phyloP scores from a whole-genome alignment of 2,888 invertebrate species.

The Emmelina monodactyla region DNA sequence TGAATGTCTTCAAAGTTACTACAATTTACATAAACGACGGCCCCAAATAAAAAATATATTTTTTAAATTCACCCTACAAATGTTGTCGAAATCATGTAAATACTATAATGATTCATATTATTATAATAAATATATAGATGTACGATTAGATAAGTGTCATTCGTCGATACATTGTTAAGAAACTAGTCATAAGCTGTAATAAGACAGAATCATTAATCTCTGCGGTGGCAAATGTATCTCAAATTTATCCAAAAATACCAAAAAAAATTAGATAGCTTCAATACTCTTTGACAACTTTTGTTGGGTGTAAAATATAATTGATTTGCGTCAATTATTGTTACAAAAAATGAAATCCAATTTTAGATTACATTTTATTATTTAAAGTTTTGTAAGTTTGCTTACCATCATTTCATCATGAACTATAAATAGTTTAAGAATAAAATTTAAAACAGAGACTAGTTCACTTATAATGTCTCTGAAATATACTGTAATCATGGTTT shows the following conservation, averaged over 20 bases:
- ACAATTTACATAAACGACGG: neutral
- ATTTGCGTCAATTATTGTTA: neutral
- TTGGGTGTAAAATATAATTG: neutral
- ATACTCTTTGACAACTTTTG: slow-evolving; percentile 1
- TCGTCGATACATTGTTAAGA: neutral
- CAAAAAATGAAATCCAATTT: neutral
- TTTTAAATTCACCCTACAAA: neutral
- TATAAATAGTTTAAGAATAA: neutral
- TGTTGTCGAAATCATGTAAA: neutral
- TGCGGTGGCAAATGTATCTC: neutral
- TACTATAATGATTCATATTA: neutral
- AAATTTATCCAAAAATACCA: neutral
- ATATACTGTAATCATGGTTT: neutral
- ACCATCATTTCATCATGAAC: neutral
- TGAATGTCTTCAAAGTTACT: neutral
- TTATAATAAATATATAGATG: neutral
- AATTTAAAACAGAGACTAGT: neutral
- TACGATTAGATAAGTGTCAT: neutral
- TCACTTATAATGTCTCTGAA: neutral
- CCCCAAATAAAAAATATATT: neutral
- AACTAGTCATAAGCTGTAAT: neutral
- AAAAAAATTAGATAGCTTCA: slow-evolving; percentile 1
- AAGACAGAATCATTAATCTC: neutral
- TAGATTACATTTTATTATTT: neutral
- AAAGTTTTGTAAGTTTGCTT: too few relatives aligned